Evolutionary conservation across 2,113 vertebrate species (phyloP), one percentile per base, ranked within the genome.

Genomic region (Cynopterus brachyotis): DNA sequence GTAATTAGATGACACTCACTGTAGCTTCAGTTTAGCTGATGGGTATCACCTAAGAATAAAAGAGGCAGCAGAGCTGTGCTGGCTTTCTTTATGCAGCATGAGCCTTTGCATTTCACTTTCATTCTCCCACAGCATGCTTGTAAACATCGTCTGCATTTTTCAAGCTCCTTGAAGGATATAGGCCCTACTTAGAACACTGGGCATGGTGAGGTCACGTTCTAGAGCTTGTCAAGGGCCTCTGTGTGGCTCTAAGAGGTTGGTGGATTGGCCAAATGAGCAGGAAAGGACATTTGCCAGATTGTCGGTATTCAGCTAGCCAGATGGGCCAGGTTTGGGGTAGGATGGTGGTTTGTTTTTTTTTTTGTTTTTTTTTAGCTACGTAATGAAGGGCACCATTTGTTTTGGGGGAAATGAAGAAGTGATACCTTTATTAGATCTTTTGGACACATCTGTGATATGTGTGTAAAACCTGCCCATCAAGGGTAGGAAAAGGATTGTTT

Each of bases 351-450:
- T n/a, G n/a, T n/a, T 60, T 70, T 32, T 73, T 67, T 59, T 5
- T 28, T 50, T 22, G 62, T 47, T 53, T 59, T 91, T 47, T 53
- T 59, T 91, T 72, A 96, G 70, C 64, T 19, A 53, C 19, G 22
- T 55, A 67, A 57, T 42, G 28, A 82, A 90, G 82, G 70, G 16
- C 8, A n/a, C 80, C 64, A 4, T 89, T 59, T 83, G 50, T 89
- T 16, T 47, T 69, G 91, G 76, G 95, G 55, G 60, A 76, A 81
- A 62, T 86, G 82, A 84, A 86, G 57, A 89, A 87, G 32, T 35
- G 67, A 75, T 53, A 69, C 69, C 35, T 88, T 73, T 40, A 13
- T 76, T 87, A 78, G 72, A 78, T 50, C 80, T 92, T 94, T 91
- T 10, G 22, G 37, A 47, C 57, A 24, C 37, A 24, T 55, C 88